Conservation (phyloP, 1,140 invertebrate genomes). For the Saxidomus purpurata region DNA sequence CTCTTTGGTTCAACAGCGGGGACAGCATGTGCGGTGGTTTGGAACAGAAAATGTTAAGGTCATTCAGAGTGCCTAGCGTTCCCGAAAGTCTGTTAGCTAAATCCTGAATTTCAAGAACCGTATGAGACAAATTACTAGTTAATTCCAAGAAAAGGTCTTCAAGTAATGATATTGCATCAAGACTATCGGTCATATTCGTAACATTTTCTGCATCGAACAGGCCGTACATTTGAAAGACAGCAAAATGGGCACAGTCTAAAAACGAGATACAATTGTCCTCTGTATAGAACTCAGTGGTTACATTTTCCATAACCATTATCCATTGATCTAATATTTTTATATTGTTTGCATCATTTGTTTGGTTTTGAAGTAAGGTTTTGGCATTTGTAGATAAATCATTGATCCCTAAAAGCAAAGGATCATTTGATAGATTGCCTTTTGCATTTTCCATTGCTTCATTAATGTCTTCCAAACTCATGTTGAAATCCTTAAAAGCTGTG, state of each 20-base stretch:
- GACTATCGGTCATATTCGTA: background rate
- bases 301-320: conserved; percentile 34
- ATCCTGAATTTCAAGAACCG: background rate
- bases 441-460: background rate
- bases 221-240: conserved; percentile 12
- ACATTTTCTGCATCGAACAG: conserved; percentile 31
- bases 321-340: conserved; percentile 40
- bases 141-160: conserved; percentile 27
- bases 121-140: conserved; percentile 9
- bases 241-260: conserved; percentile 36
- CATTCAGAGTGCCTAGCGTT: background rate
- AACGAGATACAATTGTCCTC: conserved; percentile 17
- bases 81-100: background rate
- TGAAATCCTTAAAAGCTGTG: conserved; percentile 26
- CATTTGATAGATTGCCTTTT: background rate
- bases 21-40: background rate
- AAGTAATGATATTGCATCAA: conserved; percentile 7
- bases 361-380: background rate
- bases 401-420: conserved; percentile 3
- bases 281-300: conserved; percentile 13
- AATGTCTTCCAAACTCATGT: conserved; percentile 24
- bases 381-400: background rate
- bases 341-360: conserved; percentile 8
- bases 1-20: background rate
- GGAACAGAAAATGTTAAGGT: conserved; percentile 39